Percentiles rank a stretch among this genome's conserved stretches.
These are phyloP conservation scores for Oligia strigilis DNA, from an alignment of 2,888 invertebrate genomes.

Conservation along the genomic window DNA sequence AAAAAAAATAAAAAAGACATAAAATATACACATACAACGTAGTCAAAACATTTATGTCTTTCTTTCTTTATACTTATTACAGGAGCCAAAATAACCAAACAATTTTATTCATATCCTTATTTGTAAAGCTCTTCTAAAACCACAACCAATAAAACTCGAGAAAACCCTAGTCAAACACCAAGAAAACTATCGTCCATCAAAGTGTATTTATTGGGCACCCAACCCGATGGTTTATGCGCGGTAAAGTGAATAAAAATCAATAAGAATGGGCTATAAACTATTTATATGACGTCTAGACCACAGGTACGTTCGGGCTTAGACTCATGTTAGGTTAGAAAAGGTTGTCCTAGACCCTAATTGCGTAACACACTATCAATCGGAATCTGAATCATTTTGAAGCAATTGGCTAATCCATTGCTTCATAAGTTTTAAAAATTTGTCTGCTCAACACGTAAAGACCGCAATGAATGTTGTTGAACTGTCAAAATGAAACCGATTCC, in stretches of 20 bases:
- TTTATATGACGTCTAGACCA: conserved; percentile 55
- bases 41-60: no score
- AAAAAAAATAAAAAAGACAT: no score
- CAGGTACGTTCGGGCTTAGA: conserved; percentile 13
- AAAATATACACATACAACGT: no score
- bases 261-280: conserved; percentile 48
- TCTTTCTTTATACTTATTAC: neutral
- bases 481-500: no score
- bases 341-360: neutral
- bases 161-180: neutral
- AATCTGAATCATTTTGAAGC: no score
- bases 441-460: no score
- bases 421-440: no score
- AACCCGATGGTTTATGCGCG: conserved; percentile 48
- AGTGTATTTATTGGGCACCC: conserved; percentile 54
- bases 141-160: conserved; percentile 8
- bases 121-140: conserved; percentile 1
- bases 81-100: neutral
- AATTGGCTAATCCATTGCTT: no score
- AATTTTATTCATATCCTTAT: neutral
- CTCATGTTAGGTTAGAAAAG: neutral
- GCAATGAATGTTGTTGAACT: no score
- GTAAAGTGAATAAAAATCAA: conserved; percentile 58
- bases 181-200: conserved; percentile 38
- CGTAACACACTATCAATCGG: no score